Evolutionary conservation across 2,113 vertebrate species (phyloP).

Genomic region (Percina caprodes): DNA sequence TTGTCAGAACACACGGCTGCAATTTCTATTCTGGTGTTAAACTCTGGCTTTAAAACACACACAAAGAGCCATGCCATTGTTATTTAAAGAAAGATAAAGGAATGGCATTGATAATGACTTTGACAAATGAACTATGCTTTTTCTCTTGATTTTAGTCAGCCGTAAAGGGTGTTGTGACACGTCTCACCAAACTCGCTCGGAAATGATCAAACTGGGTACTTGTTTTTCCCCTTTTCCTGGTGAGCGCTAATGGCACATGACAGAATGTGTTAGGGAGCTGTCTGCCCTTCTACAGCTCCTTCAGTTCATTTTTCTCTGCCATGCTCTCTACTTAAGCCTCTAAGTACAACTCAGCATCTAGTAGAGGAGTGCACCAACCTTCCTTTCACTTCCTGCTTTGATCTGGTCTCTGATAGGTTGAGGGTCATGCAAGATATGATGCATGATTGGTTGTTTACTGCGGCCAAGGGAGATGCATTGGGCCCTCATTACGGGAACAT

Average conservation of each 20-base stretch:
- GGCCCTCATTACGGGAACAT: constrained; percentile 61
- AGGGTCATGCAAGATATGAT: constrained; percentile 50
- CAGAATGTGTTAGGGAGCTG: constrained; percentile 52
- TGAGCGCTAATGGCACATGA: constrained; percentile 60
- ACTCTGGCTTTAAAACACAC: constrained; percentile 25
- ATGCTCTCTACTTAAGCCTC: constrained; percentile 28
- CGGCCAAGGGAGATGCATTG: constrained; percentile 38
- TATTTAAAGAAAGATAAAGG: constrained; percentile 34
- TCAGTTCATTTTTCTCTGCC: constrained; percentile 36
- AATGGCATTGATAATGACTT: constrained; percentile 26
- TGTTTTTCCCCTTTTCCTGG: constrained; percentile 55
- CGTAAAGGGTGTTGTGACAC: constrained; percentile 49
- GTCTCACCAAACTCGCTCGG: constrained; percentile 32
- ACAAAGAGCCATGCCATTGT: constrained; percentile 11
- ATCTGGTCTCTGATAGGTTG: constrained; percentile 62
- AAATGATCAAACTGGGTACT: constrained; percentile 59
- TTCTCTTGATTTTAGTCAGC: constrained; percentile 45
- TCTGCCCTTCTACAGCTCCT: constrained; percentile 46
- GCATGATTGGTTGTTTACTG: constrained; percentile 67
- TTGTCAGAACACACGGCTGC: constrained; percentile 11
- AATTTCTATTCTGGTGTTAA: constrained; percentile 9
- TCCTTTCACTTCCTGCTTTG: constrained; percentile 59
- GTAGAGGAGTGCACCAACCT: constrained; percentile 10
- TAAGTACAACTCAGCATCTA: constrained; percentile 23
- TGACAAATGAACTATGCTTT: constrained; percentile 35